Evolutionary conservation across 2,113 vertebrate species (phyloP), one percentile per base, ranked within the genome.

Genomic region (Clarias gariepinus): DNA sequence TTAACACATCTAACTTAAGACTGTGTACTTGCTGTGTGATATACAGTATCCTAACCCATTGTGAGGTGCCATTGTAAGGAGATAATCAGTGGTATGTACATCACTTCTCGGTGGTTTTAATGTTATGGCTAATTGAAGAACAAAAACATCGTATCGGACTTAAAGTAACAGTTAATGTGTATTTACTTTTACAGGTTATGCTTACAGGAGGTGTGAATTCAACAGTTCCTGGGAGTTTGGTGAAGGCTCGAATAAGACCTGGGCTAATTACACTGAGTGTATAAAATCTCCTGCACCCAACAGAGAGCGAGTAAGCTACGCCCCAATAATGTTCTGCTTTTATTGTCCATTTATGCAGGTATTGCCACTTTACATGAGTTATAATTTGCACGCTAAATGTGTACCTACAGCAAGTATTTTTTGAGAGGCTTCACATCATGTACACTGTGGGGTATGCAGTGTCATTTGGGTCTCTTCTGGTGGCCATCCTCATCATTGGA

Each of bases 221-320:
- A 97, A 97, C 23, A 95, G 95, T 58, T 96, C 96, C 1, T 97
- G 96, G 97, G 95, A 94, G 47, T 94, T 95, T 91, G 92, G 95
- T 87, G 94, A 96, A 30, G 92, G 86, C 61, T 95, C 94, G 90
- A 98, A 97, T 92, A 96, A 95, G 91, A 97, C 96, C 0, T 96
- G 96, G 96, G 92, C 93, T 55, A 97, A 97, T 92, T 98, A 98
- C 91, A 95, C 96, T 0, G 96, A 98, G 79, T 98, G 97, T 86
- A 92, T 97, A 82, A 93, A 55, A 83, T 96, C 95, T 87, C 90
- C 96, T 33, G 94, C 96, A 87, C 94, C 94, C 25, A 90, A n/a
- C 16, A 90, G 92, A 16, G 89, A 89, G 7, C 93, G 93, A 89
- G 95, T 95, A 90, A 91, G 93, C n/a, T 33, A 78, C 83, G 15